Conservation (phyloP, 2,797 vertebrate genomes). For the Halcyon chelicuti region DNA sequence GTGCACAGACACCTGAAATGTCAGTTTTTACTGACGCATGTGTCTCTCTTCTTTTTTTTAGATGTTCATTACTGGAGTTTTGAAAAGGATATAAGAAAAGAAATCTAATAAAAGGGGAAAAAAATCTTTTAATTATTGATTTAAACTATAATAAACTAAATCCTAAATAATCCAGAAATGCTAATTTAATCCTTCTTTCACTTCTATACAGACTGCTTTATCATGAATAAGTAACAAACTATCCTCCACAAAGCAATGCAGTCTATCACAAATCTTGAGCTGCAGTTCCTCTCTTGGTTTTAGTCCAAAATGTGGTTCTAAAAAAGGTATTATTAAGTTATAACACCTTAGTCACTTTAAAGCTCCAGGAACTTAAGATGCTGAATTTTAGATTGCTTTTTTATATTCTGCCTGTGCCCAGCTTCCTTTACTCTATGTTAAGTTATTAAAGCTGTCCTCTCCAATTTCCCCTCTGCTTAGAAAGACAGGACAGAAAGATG, state of each 20-base stretch:
- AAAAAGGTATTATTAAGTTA: conserved; percentile 70
- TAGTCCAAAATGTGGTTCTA: conserved; percentile 57
- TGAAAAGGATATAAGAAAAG: background rate
- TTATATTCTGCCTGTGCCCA: conserved; percentile 64
- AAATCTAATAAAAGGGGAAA: background rate
- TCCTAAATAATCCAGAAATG: conserved; percentile 44
- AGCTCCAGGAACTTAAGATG: conserved; percentile 68
- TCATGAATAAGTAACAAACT: conserved; percentile 42
- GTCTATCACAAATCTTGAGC: conserved; percentile 27
- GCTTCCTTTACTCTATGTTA: conserved; percentile 61
- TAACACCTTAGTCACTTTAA: conserved; percentile 72
- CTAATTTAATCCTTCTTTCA: conserved; percentile 56
- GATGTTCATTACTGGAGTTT: background rate
- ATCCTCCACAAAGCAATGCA: conserved; percentile 49
- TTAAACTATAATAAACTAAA: conserved; percentile 28
- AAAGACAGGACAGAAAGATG: conserved; percentile 67
- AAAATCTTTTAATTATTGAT: conserved; percentile 60
- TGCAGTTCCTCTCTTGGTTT: conserved; percentile 49
- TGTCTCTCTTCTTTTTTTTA: background rate
- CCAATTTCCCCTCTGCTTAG: conserved; percentile 70
- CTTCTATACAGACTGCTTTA: background rate
- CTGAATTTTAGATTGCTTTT: conserved; percentile 77
- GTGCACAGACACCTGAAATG: background rate
- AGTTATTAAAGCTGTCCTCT: conserved; percentile 78
- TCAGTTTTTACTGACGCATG: background rate